These are phyloP conservation scores for Amblyjoppa fuscipennis DNA, from an alignment of 2,888 invertebrate species.

Conservation along the genomic window DNA sequence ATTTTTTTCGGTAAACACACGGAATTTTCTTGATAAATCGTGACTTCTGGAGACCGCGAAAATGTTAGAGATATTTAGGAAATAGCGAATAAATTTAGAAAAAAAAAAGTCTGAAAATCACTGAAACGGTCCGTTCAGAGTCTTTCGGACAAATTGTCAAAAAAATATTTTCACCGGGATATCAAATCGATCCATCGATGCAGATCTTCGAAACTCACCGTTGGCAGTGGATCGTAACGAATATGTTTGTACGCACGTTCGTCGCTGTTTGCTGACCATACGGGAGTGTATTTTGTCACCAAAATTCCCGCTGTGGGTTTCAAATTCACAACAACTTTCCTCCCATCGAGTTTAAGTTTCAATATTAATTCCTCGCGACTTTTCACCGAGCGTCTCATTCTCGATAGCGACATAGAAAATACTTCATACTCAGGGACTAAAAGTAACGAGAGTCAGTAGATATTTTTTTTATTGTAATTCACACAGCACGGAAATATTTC, in stretches of 20 bases:
- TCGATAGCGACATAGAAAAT: background rate
- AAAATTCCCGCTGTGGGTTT: background rate
- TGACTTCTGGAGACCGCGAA: no score
- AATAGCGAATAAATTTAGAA: no score
- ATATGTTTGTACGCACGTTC: background rate
- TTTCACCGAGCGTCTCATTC: slow-evolving; percentile 10
- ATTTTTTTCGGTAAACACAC: no score
- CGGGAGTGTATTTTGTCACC: background rate
- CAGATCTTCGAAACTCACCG: background rate
- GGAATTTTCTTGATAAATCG: no score
- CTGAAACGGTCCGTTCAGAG: no score
- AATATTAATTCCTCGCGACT: background rate
- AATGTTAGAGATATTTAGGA: no score
- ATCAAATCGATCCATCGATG: no score
- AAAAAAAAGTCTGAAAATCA: no score
- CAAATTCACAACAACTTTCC: slow-evolving; percentile 10
- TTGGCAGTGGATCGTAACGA: slow-evolving; percentile 37
- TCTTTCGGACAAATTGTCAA: no score
- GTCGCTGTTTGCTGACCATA: slow-evolving; percentile 2
- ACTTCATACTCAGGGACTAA: slow-evolving; percentile 11
- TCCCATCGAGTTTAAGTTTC: background rate
- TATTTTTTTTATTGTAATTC: no score
- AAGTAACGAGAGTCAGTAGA: background rate
- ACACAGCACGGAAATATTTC: no score
- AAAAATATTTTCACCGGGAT: no score